phyloP scores from a whole-genome alignment of 2,113 vertebrate genomes.

The Puntigrus tetrazona region DNA sequence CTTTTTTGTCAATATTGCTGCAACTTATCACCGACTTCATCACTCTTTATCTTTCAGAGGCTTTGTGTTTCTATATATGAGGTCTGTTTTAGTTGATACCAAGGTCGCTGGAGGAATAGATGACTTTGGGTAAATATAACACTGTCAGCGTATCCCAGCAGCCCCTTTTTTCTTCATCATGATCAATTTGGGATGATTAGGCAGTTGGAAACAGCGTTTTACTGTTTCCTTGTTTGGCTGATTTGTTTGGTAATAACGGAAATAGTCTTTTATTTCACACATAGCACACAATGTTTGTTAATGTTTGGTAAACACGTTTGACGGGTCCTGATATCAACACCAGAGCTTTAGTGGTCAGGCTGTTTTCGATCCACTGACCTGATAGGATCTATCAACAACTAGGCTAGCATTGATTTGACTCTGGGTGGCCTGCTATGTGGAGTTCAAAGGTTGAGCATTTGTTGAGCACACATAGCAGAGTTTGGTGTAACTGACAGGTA shows the following conservation, averaged over 20 bases:
- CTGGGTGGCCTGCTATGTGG: slow-evolving; percentile 20
- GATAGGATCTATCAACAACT: slow-evolving; percentile 30
- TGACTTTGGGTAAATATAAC: not conserved
- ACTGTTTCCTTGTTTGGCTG: not conserved
- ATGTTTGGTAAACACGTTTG: slow-evolving; percentile 20
- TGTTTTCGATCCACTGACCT: slow-evolving; percentile 21
- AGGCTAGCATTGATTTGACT: slow-evolving; percentile 65
- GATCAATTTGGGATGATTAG: not conserved
- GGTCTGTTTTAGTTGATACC: not conserved
- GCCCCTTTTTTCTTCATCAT: not conserved
- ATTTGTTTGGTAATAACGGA: not conserved
- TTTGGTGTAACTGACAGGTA: slow-evolving; percentile 40
- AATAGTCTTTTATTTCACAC: not conserved
- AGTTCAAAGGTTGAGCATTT: slow-evolving; percentile 50
- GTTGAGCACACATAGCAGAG: not conserved
- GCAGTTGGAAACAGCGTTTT: not conserved
- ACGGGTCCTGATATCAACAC: slow-evolving; percentile 32
- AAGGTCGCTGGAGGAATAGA: not conserved
- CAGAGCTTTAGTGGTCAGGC: not conserved
- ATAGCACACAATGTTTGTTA: not conserved
- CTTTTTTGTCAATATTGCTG: slow-evolving; percentile 2
- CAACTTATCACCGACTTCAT: not conserved
- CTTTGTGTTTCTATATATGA: slow-evolving; percentile 9
- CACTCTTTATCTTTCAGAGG: not conserved
- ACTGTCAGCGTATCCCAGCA: not conserved